phyloP scores from a whole-genome alignment of 2,113 vertebrate species.

The Labeo catla region DNA sequence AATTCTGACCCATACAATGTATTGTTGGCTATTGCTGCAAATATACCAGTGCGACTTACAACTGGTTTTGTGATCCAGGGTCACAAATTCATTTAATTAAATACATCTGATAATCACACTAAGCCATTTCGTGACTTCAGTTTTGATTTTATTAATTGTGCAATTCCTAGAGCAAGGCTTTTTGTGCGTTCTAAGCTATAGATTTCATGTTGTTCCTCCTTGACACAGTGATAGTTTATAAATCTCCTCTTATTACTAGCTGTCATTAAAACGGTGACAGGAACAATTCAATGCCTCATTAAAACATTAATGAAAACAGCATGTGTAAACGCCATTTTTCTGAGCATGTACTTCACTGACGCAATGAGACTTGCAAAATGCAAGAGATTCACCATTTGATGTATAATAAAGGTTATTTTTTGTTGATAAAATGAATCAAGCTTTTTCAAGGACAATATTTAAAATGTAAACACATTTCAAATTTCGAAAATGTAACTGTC shows the following conservation, averaged over 20 bases:
- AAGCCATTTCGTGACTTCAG: neutral
- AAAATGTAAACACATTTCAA: neutral
- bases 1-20: too few species aligned
- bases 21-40: too few species aligned
- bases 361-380: neutral
- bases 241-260: neutral
- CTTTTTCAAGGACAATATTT: too few species aligned
- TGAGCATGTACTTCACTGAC: neutral
- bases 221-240: neutral
- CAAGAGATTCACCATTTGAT: neutral
- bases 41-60: too few species aligned
- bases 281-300: neutral
- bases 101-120: neutral
- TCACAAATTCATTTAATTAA: neutral
- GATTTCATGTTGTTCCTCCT: neutral
- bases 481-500: neutral
- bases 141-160: neutral
- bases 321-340: neutral
- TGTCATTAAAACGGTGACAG: neutral
- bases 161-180: neutral
- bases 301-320: neutral
- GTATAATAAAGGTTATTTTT: neutral
- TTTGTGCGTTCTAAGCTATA: neutral
- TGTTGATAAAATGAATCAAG: neutral
- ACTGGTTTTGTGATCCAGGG: too few species aligned